A percentile compares a stretch with the other conserved stretches of the same genome.
Conservation (phyloP, 1,140 invertebrate species). For the Helicoverpa armigera region DNA sequence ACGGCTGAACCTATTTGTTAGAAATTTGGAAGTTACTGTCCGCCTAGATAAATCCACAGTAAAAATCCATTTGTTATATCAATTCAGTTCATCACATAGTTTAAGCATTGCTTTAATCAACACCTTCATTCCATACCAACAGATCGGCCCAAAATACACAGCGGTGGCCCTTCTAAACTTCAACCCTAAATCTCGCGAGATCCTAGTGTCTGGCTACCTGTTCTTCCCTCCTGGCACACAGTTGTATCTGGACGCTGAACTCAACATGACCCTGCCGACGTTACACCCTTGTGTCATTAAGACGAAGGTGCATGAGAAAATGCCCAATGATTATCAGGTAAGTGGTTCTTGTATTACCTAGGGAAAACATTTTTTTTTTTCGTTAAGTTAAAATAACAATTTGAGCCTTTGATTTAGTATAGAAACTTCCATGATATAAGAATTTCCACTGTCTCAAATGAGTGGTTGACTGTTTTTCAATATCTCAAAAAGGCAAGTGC, state of each 20-base stretch:
- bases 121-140: conserved; percentile 9
- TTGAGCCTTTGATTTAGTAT: no score
- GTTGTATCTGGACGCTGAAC: conserved; percentile 76
- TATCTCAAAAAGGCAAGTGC: no score
- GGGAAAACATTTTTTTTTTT: no score
- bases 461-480: no score
- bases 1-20: no score
- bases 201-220: conserved; percentile 73
- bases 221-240: conserved; percentile 78
- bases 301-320: conserved; percentile 80
- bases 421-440: no score
- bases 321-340: conserved; percentile 81
- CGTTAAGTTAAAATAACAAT: no score
- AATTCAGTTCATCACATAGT: no score
- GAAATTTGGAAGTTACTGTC: no score
- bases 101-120: neutral
- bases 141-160: conserved; percentile 78
- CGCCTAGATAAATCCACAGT: no score
- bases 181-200: conserved; percentile 78
- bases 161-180: conserved; percentile 73
- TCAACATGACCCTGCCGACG: conserved; percentile 81
- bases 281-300: conserved; percentile 74
- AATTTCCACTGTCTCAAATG: no score
- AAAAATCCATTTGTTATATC: no score
- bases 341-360: conserved; percentile 37